Conservation (phyloP, 1,140 invertebrate genomes). For the Saccostrea cuccullata region DNA sequence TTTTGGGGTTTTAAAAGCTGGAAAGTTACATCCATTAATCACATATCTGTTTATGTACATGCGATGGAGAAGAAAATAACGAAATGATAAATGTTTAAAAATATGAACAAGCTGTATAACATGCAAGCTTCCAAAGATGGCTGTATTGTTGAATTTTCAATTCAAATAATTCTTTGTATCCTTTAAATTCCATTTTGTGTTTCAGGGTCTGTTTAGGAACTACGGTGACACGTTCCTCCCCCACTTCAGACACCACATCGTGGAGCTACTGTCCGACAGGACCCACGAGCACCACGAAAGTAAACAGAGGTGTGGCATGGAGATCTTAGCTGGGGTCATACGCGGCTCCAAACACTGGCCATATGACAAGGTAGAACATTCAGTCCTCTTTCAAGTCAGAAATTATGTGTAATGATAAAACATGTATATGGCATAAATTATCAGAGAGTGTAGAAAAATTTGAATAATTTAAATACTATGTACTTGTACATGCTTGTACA, state of each 20-base stretch:
- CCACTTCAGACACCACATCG: conserved; percentile 84
- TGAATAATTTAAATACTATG: too few relatives aligned
- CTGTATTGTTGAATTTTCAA: too few relatives aligned
- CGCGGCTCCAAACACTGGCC: conserved; percentile 91
- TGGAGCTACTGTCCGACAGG: conserved; percentile 83
- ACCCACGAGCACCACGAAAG: conserved; percentile 86
- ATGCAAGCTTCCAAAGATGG: too few relatives aligned
- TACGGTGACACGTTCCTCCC: conserved; percentile 85
- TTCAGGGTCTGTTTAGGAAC: conserved; percentile 88
- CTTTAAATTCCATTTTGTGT: conserved; percentile 45
- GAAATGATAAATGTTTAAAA: too few relatives aligned
- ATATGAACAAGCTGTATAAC: too few relatives aligned
- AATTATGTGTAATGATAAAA: not conserved
- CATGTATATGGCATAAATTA: too few relatives aligned
- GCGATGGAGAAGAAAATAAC: too few relatives aligned
- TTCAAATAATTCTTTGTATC: not conserved
- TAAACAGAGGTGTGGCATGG: conserved; percentile 90
- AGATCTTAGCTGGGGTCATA: conserved; percentile 88
- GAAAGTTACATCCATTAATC: too few relatives aligned
- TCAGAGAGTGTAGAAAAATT: too few relatives aligned
- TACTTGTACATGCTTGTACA: too few relatives aligned
- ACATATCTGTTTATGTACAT: not conserved
- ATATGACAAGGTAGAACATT: conserved; percentile 81
- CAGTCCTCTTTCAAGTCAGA: not conserved
- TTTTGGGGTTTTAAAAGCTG: not conserved